Percentiles rank a stretch among this genome's conserved stretches.
Conservation (phyloP, 2,797 vertebrate species). For the Psittacula echo region DNA sequence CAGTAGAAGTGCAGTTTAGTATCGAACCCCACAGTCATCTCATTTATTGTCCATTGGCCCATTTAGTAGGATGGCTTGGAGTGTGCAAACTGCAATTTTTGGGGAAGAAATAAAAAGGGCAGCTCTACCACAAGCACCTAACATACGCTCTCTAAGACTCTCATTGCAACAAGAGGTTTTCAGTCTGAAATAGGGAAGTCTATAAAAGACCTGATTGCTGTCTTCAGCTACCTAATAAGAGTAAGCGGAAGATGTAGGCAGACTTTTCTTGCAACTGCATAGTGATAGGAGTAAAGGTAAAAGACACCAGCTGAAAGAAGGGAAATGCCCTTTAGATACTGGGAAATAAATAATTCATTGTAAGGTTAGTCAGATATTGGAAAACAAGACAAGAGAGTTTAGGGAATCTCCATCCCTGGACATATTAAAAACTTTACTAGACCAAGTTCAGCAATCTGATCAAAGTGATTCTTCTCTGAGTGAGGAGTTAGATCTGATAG, state of each 20-base stretch:
- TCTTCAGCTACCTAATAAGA: background rate
- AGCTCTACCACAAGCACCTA: background rate
- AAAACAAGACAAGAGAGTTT: background rate
- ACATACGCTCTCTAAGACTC: background rate
- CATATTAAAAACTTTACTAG: background rate
- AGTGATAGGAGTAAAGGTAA: background rate
- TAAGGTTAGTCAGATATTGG: background rate
- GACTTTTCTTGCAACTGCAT: background rate
- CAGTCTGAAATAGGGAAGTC: background rate
- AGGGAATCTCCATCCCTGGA: background rate
- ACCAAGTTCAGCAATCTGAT: background rate
- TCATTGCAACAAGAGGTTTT: background rate
- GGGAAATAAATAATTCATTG: background rate
- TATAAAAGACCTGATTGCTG: background rate
- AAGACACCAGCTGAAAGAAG: background rate
- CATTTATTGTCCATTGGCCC: rapidly evolving
- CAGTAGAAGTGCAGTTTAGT: background rate
- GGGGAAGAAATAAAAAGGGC: background rate
- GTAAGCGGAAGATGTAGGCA: background rate
- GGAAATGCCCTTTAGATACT: background rate
- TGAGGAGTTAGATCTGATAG: background rate
- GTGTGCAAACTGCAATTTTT: background rate
- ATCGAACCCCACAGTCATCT: background rate
- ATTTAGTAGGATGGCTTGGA: background rate
- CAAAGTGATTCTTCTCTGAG: background rate